Conservation (phyloP, 2,113 vertebrate genomes). For the Sylvilagus bachmani region DNA sequence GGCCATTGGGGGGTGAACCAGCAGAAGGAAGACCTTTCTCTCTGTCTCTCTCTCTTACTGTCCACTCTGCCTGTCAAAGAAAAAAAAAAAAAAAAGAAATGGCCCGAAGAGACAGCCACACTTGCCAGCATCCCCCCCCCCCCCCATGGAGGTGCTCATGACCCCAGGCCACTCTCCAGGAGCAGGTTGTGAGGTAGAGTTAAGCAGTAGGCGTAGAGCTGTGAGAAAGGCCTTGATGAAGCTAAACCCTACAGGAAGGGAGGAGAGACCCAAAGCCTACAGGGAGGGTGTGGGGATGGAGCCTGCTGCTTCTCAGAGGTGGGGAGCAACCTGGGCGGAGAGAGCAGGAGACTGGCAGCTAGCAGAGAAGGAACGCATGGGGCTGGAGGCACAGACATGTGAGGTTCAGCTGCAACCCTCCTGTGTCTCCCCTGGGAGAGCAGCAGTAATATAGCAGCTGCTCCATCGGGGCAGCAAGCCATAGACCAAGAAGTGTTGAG, state of each 20-base stretch:
- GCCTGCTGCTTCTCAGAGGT: not conserved
- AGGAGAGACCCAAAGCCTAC: not conserved
- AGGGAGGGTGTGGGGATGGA: not conserved
- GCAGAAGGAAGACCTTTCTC: too few relatives aligned
- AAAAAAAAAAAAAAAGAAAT: too few relatives aligned
- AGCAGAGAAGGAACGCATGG: not conserved
- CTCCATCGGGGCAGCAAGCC: not conserved
- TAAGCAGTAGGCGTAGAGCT: not conserved
- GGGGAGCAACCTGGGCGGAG: not conserved
- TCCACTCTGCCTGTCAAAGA: too few relatives aligned
- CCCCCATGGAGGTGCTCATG: fast-evolving
- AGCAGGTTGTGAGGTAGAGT: not conserved
- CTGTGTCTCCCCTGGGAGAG: not conserved
- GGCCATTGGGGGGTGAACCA: too few relatives aligned
- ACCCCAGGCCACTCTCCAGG: too few relatives aligned
- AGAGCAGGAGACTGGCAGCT: not conserved
- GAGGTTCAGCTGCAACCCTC: too few relatives aligned
- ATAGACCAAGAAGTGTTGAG: not conserved
- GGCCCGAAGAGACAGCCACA: not conserved
- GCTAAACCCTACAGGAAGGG: too few relatives aligned
- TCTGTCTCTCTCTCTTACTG: too few relatives aligned
- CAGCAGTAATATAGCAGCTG: not conserved
- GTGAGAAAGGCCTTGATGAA: not conserved
- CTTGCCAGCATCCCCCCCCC: not conserved
- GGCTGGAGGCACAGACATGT: not conserved